Evolutionary conservation across 2,797 vertebrate species (phyloP).

Genomic region (Serranus cabrilla): DNA sequence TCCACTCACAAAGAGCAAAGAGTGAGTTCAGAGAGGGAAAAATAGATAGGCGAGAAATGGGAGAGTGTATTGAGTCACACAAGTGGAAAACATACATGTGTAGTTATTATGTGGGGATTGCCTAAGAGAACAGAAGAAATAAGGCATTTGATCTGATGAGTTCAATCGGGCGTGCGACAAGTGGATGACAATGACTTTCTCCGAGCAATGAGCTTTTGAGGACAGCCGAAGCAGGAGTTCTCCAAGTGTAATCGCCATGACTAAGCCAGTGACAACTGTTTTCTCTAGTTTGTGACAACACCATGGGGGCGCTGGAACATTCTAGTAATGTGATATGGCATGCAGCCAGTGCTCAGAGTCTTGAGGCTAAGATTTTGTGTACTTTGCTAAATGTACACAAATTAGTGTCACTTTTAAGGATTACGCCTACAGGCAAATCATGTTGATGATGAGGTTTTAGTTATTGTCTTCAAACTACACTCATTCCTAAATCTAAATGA

Average conservation of each 20-base stretch:
- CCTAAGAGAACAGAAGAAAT: conserved; percentile 39
- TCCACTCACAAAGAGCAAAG: conserved; percentile 36
- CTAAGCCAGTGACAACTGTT: conserved; percentile 79
- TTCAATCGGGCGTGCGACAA: conserved; percentile 59
- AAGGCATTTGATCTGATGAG: conserved; percentile 58
- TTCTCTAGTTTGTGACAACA: conserved; percentile 78
- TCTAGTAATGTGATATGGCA: conserved; percentile 77
- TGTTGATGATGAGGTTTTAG: conserved; percentile 70
- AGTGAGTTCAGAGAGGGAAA: conserved; percentile 15
- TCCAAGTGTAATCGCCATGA: conserved; percentile 76
- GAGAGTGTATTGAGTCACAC: conserved; percentile 27
- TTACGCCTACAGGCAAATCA: conserved; percentile 71
- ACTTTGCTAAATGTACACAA: conserved; percentile 81
- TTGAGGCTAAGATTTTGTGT: conserved; percentile 76
- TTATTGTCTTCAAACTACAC: conserved; percentile 66
- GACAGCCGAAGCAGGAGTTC: conserved; percentile 70
- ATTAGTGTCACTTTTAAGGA: conserved; percentile 82
- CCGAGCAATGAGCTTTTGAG: conserved; percentile 62
- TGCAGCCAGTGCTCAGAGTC: conserved; percentile 67
- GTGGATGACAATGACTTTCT: conserved; percentile 73
- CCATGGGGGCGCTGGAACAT: conserved; percentile 72
- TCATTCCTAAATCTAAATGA: conserved; percentile 50
- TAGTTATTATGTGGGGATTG: conserved; percentile 53
- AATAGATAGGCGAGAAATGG: not conserved
- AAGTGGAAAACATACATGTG: conserved; percentile 60